These are phyloP conservation scores for Diaphora mendica DNA, from an alignment of 2,888 invertebrate genomes.

Conservation along the genomic window DNA sequence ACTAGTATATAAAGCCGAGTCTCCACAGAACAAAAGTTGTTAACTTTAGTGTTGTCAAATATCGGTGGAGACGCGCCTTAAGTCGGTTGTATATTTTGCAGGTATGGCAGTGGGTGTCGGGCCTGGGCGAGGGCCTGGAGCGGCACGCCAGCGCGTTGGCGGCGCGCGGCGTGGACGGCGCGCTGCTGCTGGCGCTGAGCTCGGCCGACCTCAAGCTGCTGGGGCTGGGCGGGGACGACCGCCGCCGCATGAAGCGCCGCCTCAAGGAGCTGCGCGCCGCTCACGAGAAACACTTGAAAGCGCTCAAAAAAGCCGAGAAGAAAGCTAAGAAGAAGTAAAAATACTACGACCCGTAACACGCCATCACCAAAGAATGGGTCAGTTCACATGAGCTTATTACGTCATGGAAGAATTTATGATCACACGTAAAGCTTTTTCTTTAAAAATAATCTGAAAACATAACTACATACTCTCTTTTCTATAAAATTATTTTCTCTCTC, in stretches of 20 bases:
- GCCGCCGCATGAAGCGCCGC: conserved; percentile 92
- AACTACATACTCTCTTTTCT: conserved; percentile 11
- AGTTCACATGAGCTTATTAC: conserved; percentile 54
- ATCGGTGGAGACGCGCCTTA: too few species aligned
- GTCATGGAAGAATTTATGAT: not conserved
- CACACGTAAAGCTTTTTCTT: not conserved
- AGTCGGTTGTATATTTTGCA: conserved; percentile 59
- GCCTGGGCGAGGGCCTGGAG: conserved; percentile 94
- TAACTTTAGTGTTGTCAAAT: too few species aligned
- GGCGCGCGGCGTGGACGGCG: conserved; percentile 95
- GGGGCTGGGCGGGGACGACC: conserved; percentile 93
- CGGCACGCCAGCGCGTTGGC: conserved; percentile 95
- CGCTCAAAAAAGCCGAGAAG: conserved; percentile 94
- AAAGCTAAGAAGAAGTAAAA: conserved; percentile 90
- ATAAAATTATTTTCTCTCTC: not conserved
- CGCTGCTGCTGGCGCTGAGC: conserved; percentile 94
- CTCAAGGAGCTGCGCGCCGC: conserved; percentile 93
- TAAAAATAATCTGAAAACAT: conserved; percentile 10
- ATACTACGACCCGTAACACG: conserved; percentile 31
- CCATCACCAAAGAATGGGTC: conserved; percentile 65
- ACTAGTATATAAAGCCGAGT: too few species aligned
- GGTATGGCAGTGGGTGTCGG: conserved; percentile 97
- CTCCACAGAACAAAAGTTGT: too few species aligned
- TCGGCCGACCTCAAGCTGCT: conserved; percentile 96
- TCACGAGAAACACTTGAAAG: conserved; percentile 95